Conservation (phyloP, 2,888 invertebrate genomes). For the Rhopalosiphum nymphaeae region DNA sequence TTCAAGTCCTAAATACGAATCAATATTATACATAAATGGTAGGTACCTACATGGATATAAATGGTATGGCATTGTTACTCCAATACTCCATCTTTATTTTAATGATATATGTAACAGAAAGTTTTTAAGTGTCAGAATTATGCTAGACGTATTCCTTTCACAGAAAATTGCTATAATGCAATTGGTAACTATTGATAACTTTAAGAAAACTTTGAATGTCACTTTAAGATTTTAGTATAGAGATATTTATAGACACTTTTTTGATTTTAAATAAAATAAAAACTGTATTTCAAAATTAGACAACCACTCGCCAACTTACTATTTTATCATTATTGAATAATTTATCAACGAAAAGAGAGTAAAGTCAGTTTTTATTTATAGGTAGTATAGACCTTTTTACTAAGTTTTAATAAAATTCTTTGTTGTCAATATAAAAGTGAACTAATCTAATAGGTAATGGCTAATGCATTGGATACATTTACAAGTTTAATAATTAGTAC, state of each 20-base stretch:
- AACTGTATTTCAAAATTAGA: neutral
- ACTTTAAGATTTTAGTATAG: neutral
- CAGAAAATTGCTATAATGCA: neutral
- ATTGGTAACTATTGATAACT: neutral
- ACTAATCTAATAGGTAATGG: too few species aligned
- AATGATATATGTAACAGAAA: constrained; percentile 1
- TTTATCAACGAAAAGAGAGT: too few species aligned
- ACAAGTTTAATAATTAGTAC: too few species aligned
- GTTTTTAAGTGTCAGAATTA: neutral
- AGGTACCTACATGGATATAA: neutral
- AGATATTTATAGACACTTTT: neutral
- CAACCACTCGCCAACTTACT: neutral
- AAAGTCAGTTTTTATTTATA: too few species aligned
- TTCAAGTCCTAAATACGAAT: neutral
- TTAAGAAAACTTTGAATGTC: neutral
- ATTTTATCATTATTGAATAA: too few species aligned
- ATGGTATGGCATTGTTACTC: neutral
- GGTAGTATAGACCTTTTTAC: too few species aligned
- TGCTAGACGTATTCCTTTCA: neutral
- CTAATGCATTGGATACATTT: too few species aligned
- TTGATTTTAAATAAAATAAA: neutral
- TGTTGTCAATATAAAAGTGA: too few species aligned
- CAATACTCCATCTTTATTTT: neutral
- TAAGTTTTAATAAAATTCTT: too few species aligned
- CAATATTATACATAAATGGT: neutral